A percentile compares a stretch with the other conserved stretches of the same genome.
These are phyloP conservation scores for Drosophila neutralis DNA, from an alignment of 2,888 invertebrate genomes.

Conservation along the genomic window DNA sequence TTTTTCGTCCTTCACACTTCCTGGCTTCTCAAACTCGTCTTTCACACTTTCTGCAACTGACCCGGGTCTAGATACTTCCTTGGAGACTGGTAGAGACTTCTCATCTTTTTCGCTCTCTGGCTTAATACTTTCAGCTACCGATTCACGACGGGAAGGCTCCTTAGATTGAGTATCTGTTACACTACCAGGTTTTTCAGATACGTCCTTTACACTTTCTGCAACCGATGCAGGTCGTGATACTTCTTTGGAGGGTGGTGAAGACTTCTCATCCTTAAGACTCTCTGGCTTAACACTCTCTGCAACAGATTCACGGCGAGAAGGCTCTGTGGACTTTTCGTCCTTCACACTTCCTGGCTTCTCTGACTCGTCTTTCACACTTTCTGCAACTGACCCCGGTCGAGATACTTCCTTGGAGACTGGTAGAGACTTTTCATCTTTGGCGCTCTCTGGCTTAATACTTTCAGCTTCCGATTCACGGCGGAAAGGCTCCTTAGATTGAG, in stretches of 20 bases:
- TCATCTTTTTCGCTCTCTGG: conserved; percentile 16
- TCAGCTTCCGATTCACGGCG: conserved; percentile 11
- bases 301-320: conserved; percentile 70
- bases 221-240: conserved; percentile 48
- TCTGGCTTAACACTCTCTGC: conserved; percentile 26
- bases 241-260: conserved; percentile 32
- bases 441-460: conserved; percentile 12
- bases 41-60: conserved; percentile 26
- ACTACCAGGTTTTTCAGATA: conserved; percentile 22
- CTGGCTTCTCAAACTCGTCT: conserved; percentile 1
- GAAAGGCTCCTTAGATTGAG: conserved; percentile 1
- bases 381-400: conserved; percentile 19
- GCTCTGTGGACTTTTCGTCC: conserved; percentile 27
- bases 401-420: conserved; percentile 23
- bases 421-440: conserved; percentile 7
- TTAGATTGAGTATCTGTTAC: conserved; percentile 26
- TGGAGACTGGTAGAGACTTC: conserved; percentile 9
- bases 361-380: conserved; percentile 7
- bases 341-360: neutral
- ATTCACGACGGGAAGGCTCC: conserved; percentile 33
- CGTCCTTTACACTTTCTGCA: conserved; percentile 33
- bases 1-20: conserved; percentile 16
- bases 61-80: conserved; percentile 69
- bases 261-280: conserved; percentile 39
- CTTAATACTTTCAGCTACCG: conserved; percentile 37